Base-by-base conservation (phyloP, 2,113 vertebrate species). In the Muntiacus reevesi region DNA sequence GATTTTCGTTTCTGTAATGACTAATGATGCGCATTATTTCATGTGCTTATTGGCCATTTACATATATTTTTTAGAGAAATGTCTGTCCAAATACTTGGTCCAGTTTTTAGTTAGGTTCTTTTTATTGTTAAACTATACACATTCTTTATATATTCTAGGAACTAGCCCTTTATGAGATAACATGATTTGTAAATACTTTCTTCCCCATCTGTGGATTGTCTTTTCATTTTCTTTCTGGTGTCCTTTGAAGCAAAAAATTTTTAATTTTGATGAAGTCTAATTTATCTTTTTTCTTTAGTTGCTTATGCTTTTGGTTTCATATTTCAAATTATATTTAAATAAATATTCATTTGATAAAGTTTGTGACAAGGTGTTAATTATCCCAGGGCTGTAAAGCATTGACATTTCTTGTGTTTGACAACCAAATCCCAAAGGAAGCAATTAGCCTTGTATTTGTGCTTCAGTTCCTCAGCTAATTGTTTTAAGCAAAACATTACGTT, bases 391-490 rank as follows among this genome's bases (percentile, higher is more conserved):
- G 4, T 90, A 45, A 60, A 97, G 84, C 43, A 79, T 76, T 95
- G 64, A 43, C 50, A 89, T 95, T 95, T 96, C 28, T 40, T 83
- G 40, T 94, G 33, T 97, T 93, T 97, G 96, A 97, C 89, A 94
- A 83, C 27, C 28, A 93, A 91, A 97, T 36, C 89, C 36, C 95
- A 97, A 86, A 96, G 95, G 87, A 96, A 95, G 93, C 57, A 98
- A 95, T 97, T 96, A 96, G 85, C 83, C 62, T 91, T 96, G 50
- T 95, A 76, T 97, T 87, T 97, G 91, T 97, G 94, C 84, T 96
- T 97, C 78, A 59, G 0, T 87, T 98, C 94, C 96, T 96, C 30
- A 93, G 87, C 89, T 93, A 93, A 93, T 97, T 96, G 60, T 97
- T 97, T 97, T 67, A 94, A 93, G 64, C 28, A 91, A 96, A 97